These are phyloP conservation scores for Turnix velox DNA, from an alignment of 2,113 vertebrate species.

Conservation along the genomic window DNA sequence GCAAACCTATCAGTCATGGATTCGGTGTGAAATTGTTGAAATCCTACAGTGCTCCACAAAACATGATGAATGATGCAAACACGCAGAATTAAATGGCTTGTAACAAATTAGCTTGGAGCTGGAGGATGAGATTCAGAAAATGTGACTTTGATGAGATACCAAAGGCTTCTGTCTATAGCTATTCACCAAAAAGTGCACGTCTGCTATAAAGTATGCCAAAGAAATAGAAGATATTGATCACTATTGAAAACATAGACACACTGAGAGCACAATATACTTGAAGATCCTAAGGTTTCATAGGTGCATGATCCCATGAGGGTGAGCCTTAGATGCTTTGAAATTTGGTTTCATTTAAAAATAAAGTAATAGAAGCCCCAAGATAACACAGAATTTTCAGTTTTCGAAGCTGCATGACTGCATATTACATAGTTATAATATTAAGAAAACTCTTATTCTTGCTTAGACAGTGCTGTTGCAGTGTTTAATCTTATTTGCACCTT, in stretches of 20 bases:
- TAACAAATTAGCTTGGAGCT: neutral
- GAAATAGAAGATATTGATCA: neutral
- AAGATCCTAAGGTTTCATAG: neutral
- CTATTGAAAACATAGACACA: neutral
- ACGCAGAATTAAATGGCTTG: neutral
- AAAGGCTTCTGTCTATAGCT: neutral
- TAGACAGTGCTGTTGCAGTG: neutral
- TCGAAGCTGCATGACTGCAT: neutral
- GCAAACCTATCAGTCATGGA: neutral
- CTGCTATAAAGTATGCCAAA: neutral
- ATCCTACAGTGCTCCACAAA: neutral
- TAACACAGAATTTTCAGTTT: neutral
- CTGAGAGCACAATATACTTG: fast-evolving
- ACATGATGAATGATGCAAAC: neutral
- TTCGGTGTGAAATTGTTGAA: neutral
- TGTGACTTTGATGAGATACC: neutral
- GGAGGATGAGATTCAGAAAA: neutral
- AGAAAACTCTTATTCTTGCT: neutral
- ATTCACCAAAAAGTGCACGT: neutral
- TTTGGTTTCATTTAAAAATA: neutral
- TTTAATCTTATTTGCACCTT: neutral
- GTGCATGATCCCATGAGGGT: neutral
- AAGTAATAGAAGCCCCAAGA: neutral
- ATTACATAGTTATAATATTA: neutral
- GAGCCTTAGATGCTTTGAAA: neutral